Conservation (phyloP, 2,113 vertebrate species). For the Halichoerus grypus region DNA sequence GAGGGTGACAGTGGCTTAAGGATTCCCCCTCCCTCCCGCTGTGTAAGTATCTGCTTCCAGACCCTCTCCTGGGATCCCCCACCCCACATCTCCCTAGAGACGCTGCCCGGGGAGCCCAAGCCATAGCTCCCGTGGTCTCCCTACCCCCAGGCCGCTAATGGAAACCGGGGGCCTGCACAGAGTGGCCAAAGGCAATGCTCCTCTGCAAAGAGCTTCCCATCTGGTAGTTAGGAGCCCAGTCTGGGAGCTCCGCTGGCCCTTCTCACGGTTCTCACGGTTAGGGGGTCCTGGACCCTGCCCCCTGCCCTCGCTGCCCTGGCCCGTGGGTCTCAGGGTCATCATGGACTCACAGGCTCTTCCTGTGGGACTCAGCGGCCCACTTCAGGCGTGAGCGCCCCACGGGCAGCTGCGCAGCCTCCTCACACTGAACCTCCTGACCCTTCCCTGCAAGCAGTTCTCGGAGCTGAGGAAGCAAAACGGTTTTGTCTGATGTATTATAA, state of each 20-base stretch:
- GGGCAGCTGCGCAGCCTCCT: neutral
- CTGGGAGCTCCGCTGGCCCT: too few species aligned
- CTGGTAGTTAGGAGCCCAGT: neutral
- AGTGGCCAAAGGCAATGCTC: neutral
- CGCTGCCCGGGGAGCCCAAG: fast-evolving
- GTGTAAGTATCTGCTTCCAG: neutral
- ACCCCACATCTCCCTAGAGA: neutral
- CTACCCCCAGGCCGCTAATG: neutral
- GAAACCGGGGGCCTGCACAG: neutral
- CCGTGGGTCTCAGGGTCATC: fast-evolving
- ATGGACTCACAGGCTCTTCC: neutral
- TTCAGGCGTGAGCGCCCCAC: neutral
- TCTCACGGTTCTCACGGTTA: fast-evolving
- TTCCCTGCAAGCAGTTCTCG: neutral
- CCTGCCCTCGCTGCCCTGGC: neutral
- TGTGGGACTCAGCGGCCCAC: fast-evolving
- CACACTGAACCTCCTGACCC: neutral
- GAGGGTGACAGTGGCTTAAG: neutral
- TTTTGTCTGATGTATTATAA: neutral
- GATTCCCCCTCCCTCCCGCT: neutral
- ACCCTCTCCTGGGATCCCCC: neutral
- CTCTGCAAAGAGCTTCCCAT: fast-evolving
- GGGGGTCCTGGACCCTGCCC: too few species aligned
- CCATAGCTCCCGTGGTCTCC: fast-evolving
- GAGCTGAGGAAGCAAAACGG: neutral